Base-by-base conservation (phyloP, 2,888 invertebrate species). In the Drosophila colorata region DNA sequence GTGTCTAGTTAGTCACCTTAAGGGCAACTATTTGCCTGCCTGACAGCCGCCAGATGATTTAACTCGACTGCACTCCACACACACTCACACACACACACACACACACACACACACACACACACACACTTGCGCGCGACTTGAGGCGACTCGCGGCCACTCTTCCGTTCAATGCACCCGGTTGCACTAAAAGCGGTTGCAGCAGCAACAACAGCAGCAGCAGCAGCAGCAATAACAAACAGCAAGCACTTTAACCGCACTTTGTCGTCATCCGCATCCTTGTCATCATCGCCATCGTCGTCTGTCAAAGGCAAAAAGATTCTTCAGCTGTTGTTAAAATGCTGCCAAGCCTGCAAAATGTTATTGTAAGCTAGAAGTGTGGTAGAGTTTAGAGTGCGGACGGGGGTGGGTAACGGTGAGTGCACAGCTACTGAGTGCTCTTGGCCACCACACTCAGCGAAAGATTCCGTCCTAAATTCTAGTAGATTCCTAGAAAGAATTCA, bases 211-310 rank as follows among this genome's bases (percentile, higher is more conserved):
- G 7, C 38, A 47, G 7, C 66, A 59, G 4, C 61, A 46, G 9
- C 41, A 48, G n/a, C 56, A 43, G 1, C 37, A 53, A n/a, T 28
- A 60, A 40, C 51, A 51, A 28, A 58, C 52, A 56, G 60, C 73
- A 66, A 70, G 61, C 71, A 74, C 74, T 74, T 74, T 58, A 70
- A 52, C 43, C 41, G 65, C 74, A 78, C 78, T 78, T 77, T 74
- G 76, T 65, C 78, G 70, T 74, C 78, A 74, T 71, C 67, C 63
- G 65, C 73, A 73, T 73, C 69, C 69, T 68, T 74, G 68, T 71
- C 74, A 52, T 61, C 66, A 37, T 43, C 53, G 20, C 46, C 63
- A 37, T 69, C 72, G 41, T 67, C 72, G 69, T 74, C 70, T 74
- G 74, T 74, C 74, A 74, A 74, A 74, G 74, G 65, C 60, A 66